phyloP scores from a whole-genome alignment of 2,113 vertebrate species.

The Apeltes quadracus region DNA sequence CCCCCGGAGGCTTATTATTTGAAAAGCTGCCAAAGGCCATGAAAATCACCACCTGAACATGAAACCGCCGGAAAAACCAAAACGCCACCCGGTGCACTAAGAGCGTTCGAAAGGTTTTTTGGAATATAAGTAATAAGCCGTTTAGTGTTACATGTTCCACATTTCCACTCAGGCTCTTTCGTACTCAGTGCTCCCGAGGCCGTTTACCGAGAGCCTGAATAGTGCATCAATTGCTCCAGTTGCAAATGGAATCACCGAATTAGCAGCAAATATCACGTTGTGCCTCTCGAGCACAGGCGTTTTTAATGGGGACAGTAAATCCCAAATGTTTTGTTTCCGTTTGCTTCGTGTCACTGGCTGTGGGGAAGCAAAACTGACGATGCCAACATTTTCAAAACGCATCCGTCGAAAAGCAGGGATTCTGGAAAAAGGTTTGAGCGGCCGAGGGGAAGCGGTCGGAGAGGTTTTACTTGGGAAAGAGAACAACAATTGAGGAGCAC shows the following conservation, averaged over 20 bases:
- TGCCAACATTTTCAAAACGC: slow-evolving; percentile 12
- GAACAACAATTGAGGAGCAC: slow-evolving; percentile 27
- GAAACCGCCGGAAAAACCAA: too few species aligned
- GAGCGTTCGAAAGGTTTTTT: slow-evolving; percentile 19
- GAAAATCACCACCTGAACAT: too few species aligned
- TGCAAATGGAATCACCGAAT: slow-evolving; percentile 50
- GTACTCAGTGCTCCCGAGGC: slow-evolving; percentile 34
- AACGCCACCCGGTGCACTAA: neutral
- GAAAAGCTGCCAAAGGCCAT: too few species aligned
- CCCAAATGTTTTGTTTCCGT: slow-evolving; percentile 6
- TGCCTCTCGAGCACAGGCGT: slow-evolving; percentile 35
- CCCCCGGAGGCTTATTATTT: slow-evolving; percentile 30
- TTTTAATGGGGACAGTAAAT: slow-evolving; percentile 52
- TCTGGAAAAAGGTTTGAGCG: slow-evolving; percentile 17
- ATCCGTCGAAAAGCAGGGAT: slow-evolving; percentile 6
- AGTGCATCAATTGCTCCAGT: slow-evolving; percentile 53
- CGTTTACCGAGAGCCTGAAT: slow-evolving; percentile 39
- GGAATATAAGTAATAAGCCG: slow-evolving; percentile 25
- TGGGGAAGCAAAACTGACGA: neutral
- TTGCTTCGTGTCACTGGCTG: neutral
- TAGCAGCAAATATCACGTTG: slow-evolving; percentile 52
- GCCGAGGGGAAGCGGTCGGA: slow-evolving; percentile 1
- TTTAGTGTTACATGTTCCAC: slow-evolving; percentile 17
- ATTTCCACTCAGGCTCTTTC: slow-evolving; percentile 26
- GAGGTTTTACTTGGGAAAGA: slow-evolving; percentile 11